Conservation (phyloP, 2,113 vertebrate genomes). For the Rhynchomys soricoides region DNA sequence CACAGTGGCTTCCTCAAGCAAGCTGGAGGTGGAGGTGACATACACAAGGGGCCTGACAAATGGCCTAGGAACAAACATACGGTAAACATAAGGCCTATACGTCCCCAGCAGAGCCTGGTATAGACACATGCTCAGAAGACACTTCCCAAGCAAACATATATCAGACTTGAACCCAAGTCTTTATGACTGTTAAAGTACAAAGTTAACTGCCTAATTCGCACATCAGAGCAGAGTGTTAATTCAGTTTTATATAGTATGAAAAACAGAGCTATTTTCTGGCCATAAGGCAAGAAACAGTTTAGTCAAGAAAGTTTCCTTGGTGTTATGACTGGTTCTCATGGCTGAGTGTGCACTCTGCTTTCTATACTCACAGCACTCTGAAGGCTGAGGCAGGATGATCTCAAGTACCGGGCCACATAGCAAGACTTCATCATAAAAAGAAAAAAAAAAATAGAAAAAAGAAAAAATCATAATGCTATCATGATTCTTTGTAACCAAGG, state of each 20-base stretch:
- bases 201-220: background rate
- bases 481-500: background rate
- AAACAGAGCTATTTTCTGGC: background rate
- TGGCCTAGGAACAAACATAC: background rate
- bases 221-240: background rate
- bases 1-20: background rate
- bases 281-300: background rate
- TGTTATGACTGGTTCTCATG: background rate
- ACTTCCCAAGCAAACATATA: slow-evolving; percentile 19
- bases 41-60: background rate
- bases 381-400: background rate
- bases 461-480: background rate
- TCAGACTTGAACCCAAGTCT: background rate
- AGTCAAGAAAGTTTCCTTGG: background rate
- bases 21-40: background rate
- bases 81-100: background rate
- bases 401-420: background rate
- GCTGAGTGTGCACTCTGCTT: background rate
- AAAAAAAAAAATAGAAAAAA: background rate
- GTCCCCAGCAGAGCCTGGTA: background rate
- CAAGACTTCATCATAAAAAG: background rate
- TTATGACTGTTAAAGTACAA: background rate
- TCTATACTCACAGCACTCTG: background rate
- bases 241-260: background rate
- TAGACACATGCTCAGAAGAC: background rate